Evolutionary conservation across 1,140 invertebrate species (phyloP).

Genomic region (Bombus vancouverensis): DNA sequence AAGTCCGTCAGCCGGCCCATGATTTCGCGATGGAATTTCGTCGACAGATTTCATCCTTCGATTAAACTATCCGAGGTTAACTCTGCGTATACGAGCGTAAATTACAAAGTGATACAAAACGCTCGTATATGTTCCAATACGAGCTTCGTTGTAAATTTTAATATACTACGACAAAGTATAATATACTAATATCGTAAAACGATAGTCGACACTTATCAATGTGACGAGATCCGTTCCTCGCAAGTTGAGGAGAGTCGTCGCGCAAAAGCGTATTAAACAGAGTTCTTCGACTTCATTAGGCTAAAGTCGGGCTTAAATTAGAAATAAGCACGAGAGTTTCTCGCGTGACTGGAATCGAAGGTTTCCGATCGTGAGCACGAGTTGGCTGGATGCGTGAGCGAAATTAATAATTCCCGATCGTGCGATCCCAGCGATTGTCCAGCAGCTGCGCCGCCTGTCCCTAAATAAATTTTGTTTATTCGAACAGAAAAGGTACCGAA

Average conservation of each 20-base stretch:
- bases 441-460: conserved; percentile 42
- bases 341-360: conserved; percentile 44
- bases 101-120: neutral
- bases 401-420: conserved; percentile 61
- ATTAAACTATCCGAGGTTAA: neutral
- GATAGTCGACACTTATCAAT: no score
- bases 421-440: conserved; percentile 40
- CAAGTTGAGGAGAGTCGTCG: neutral
- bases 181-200: no score
- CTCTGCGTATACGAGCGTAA: no score
- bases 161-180: no score
- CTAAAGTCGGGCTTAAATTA: conserved; percentile 15
- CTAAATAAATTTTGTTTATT: conserved; percentile 48
- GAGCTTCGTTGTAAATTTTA: no score
- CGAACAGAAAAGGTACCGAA: conserved; percentile 35
- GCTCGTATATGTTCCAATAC: no score
- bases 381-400: conserved; percentile 44
- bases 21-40: conserved; percentile 46
- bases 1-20: conserved; percentile 30
- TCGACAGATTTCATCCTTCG: neutral
- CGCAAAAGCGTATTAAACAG: neutral
- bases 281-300: conserved; percentile 19
- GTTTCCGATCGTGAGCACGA: conserved; percentile 12
- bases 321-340: neutral
- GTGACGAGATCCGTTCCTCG: neutral